phyloP scores from a whole-genome alignment of 2,797 vertebrate species.

The Hyperoplus immaculatus region DNA sequence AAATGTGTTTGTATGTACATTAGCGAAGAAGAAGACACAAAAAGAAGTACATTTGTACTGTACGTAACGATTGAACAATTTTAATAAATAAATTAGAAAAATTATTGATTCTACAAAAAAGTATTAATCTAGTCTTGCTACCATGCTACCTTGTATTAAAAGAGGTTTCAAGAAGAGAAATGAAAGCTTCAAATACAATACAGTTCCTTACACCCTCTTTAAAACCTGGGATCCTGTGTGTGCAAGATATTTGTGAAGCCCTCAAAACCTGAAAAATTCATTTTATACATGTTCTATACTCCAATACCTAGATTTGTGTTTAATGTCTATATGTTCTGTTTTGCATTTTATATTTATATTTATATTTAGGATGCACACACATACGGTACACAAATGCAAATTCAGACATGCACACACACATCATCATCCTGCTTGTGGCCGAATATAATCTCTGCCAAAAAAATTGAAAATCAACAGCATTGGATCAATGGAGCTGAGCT shows the following conservation, averaged over 20 bases:
- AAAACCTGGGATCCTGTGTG: background rate
- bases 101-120: background rate
- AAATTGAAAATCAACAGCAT: slow-evolving; percentile 29
- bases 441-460: slow-evolving; percentile 34
- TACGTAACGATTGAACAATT: background rate
- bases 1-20: background rate
- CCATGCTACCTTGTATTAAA: background rate
- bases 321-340: background rate
- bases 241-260: background rate
- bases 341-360: too few relatives aligned
- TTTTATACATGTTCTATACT: background rate
- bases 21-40: background rate
- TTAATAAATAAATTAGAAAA: background rate
- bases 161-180: background rate
- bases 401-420: background rate
- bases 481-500: background rate
- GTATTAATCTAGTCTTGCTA: background rate
- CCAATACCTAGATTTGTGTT: background rate
- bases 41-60: background rate
- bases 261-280: background rate
- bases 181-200: background rate
- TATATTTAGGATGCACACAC: background rate
- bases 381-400: background rate
- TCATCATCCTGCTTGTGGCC: slow-evolving; percentile 14
- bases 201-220: background rate